Percentiles rank a stretch among this genome's conserved stretches.
Conservation (phyloP, 2,888 invertebrate genomes). For the Apodemia hepburni region DNA sequence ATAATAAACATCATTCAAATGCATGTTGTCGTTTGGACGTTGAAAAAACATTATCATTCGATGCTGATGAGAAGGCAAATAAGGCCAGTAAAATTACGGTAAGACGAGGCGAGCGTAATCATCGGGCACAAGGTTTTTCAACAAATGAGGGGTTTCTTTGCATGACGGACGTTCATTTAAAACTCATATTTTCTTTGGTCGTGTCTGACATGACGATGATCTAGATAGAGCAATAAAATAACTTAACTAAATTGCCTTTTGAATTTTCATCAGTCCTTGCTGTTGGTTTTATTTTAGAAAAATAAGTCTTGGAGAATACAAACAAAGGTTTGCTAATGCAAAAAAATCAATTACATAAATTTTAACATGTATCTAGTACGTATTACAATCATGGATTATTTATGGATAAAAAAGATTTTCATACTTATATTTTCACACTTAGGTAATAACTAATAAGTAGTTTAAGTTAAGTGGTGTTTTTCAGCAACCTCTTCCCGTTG, state of each 20-base stretch:
- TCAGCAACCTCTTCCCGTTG: too few relatives aligned
- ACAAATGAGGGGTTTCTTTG: slow-evolving; percentile 50
- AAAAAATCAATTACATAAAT: too few relatives aligned
- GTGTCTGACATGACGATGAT: slow-evolving; percentile 7
- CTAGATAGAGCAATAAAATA: neutral
- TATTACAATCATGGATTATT: too few relatives aligned
- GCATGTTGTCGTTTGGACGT: slow-evolving; percentile 38
- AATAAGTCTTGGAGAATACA: too few relatives aligned
- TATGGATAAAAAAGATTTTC: too few relatives aligned
- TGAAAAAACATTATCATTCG: slow-evolving; percentile 36
- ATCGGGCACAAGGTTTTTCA: slow-evolving; percentile 44
- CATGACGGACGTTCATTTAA: slow-evolving; percentile 34
- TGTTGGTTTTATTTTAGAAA: neutral
- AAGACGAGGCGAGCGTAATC: slow-evolving; percentile 43
- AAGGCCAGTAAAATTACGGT: slow-evolving; percentile 44
- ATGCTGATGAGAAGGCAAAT: slow-evolving; percentile 38
- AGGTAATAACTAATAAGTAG: too few relatives aligned
- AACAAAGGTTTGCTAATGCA: too few relatives aligned
- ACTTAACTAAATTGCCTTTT: slow-evolving; percentile 14
- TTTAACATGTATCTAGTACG: too few relatives aligned
- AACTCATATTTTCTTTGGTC: slow-evolving; percentile 23
- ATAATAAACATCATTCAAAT: slow-evolving; percentile 35
- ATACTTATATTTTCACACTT: too few relatives aligned
- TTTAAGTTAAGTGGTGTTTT: too few relatives aligned
- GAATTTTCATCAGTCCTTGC: neutral